Evolutionary conservation across 2,113 vertebrate genomes (phyloP).

Genomic region (Datnioides undecimradiatus): DNA sequence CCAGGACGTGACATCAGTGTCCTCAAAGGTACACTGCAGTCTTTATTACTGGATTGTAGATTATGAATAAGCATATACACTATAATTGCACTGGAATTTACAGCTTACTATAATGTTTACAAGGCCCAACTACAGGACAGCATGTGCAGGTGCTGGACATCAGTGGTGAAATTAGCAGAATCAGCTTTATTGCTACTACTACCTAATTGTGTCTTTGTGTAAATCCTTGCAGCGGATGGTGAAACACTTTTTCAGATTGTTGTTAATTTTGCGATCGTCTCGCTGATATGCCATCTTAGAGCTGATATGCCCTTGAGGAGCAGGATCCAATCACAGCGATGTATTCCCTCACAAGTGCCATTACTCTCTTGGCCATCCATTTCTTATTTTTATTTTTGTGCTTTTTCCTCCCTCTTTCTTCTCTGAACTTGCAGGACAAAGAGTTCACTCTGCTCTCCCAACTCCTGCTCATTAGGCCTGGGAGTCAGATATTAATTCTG

Average conservation of each 20-base stretch:
- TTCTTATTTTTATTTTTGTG: conserved; percentile 26
- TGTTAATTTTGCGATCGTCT: background rate
- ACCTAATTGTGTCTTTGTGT: conserved; percentile 7
- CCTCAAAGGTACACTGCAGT: too few species aligned
- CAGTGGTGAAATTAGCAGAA: background rate
- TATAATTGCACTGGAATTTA: background rate
- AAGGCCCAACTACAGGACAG: background rate
- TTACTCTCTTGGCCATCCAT: conserved; percentile 25
- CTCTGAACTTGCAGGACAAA: conserved; percentile 44
- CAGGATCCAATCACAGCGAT: conserved; percentile 27
- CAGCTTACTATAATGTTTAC: background rate
- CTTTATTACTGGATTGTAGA: background rate
- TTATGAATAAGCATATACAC: too few species aligned
- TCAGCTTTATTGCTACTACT: background rate
- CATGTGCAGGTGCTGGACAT: background rate
- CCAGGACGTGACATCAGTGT: background rate
- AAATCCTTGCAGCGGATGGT: background rate
- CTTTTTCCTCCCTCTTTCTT: background rate
- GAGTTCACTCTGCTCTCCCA: conserved; percentile 39
- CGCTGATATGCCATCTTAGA: conserved; percentile 22
- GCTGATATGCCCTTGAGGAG: conserved; percentile 32
- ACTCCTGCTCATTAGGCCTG: conserved; percentile 71
- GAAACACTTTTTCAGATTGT: conserved; percentile 8
- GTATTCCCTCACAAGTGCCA: conserved; percentile 15
- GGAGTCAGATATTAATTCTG: conserved; percentile 75